These are phyloP conservation scores for Ochotona curzoniae DNA, from an alignment of 2,113 vertebrate genomes.

Conservation along the genomic window DNA sequence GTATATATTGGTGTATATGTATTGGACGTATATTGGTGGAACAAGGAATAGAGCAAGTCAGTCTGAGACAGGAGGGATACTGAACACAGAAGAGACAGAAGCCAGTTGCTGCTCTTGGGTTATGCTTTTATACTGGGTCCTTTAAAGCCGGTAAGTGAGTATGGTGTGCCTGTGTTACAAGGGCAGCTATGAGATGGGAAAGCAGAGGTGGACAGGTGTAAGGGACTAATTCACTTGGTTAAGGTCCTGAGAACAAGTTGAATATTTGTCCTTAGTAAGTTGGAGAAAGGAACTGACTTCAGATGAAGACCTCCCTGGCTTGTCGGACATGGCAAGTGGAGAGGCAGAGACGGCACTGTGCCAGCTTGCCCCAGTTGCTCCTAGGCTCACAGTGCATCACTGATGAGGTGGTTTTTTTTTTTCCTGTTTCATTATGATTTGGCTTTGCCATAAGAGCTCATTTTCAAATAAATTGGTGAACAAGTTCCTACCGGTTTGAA, in stretches of 20 bases:
- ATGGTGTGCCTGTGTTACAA: neutral
- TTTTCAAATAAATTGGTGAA: slow-evolving; percentile 53
- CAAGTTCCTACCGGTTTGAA: neutral
- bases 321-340: neutral
- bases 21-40: neutral
- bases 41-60: neutral
- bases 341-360: neutral
- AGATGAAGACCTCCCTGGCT: neutral
- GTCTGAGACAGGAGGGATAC: neutral
- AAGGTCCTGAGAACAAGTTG: neutral
- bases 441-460: neutral
- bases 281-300: neutral
- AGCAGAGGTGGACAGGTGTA: neutral
- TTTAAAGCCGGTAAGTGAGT: neutral
- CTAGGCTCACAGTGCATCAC: neutral
- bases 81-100: neutral
- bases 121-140: too few relatives aligned
- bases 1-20: too few relatives aligned
- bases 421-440: neutral
- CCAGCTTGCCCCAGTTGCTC: neutral
- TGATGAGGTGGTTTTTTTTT: neutral
- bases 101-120: neutral
- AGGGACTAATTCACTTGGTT: neutral
- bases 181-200: neutral
- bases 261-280: neutral